A percentile compares a stretch with the other conserved stretches of the same genome.
These are phyloP conservation scores for Tapirus indicus DNA, from an alignment of 2,797 vertebrate genomes.

Conservation along the genomic window DNA sequence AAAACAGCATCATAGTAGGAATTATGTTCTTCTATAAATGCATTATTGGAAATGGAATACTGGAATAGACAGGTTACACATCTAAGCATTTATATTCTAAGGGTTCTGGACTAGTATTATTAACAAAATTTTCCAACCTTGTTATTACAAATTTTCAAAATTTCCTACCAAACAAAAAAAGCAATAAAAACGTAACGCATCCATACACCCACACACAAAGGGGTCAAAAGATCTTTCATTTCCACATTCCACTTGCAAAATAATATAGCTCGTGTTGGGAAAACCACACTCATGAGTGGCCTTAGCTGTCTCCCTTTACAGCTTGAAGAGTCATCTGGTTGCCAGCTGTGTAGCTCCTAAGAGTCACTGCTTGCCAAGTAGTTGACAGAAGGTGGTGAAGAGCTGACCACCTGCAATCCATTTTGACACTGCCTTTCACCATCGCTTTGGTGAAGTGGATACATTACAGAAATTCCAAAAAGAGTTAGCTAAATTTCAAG, in stretches of 20 bases:
- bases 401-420: constrained; percentile 54
- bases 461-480: constrained; percentile 50
- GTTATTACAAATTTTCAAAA: constrained; percentile 44
- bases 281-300: background rate
- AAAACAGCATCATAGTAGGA: background rate
- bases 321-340: constrained; percentile 24
- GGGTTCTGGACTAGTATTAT: background rate
- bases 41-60: background rate
- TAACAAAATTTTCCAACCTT: constrained; percentile 41
- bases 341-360: constrained; percentile 29
- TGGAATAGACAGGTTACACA: background rate
- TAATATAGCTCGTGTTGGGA: background rate
- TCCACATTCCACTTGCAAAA: constrained; percentile 32
- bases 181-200: background rate
- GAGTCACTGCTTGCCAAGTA: constrained; percentile 41
- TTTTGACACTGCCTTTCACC: constrained; percentile 41
- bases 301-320: constrained; percentile 27
- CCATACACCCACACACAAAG: background rate
- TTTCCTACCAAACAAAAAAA: constrained; percentile 40
- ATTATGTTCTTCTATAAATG: constrained; percentile 17
- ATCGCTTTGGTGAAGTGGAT: constrained; percentile 26
- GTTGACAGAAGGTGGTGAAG: constrained; percentile 9
- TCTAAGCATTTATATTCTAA: constrained; percentile 27
- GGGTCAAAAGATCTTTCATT: constrained; percentile 26
- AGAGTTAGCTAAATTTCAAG: constrained; percentile 53